These are phyloP conservation scores for Margarornis squamiger DNA, from an alignment of 2,797 vertebrate genomes.

Conservation along the genomic window DNA sequence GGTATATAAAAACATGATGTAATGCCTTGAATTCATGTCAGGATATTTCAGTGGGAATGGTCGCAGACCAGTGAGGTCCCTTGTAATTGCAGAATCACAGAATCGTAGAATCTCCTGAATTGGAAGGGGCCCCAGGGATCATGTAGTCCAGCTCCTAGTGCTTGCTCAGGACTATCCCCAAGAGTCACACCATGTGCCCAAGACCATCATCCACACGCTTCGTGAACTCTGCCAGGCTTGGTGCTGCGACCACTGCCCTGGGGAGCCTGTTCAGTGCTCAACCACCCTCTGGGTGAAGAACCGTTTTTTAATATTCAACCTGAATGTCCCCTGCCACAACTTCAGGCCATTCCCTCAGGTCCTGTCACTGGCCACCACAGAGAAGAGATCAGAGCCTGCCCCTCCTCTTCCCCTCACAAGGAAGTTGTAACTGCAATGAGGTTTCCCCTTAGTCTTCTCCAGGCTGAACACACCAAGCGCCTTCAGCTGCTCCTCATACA, in stretches of 20 bases:
- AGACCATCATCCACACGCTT: background rate
- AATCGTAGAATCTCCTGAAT: background rate
- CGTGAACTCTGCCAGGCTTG: background rate
- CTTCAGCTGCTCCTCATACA: background rate
- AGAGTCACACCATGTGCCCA: background rate
- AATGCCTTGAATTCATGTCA: background rate
- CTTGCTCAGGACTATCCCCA: background rate
- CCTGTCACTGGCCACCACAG: background rate
- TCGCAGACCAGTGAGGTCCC: rapidly evolving
- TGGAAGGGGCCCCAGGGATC: background rate
- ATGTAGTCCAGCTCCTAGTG: background rate
- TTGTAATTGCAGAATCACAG: background rate
- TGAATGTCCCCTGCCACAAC: background rate
- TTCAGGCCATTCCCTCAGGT: background rate
- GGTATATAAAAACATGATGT: background rate
- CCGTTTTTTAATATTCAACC: background rate
- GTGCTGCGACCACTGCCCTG: background rate
- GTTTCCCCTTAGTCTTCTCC: background rate
- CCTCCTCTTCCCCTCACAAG: background rate
- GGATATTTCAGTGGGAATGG: background rate
- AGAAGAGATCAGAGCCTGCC: background rate
- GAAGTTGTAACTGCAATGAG: background rate
- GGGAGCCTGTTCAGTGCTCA: background rate
- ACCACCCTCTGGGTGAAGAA: background rate
- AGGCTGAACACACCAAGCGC: background rate